Evolutionary conservation across 2,797 vertebrate species (phyloP).

Genomic region (Xenentodon cancila): DNA sequence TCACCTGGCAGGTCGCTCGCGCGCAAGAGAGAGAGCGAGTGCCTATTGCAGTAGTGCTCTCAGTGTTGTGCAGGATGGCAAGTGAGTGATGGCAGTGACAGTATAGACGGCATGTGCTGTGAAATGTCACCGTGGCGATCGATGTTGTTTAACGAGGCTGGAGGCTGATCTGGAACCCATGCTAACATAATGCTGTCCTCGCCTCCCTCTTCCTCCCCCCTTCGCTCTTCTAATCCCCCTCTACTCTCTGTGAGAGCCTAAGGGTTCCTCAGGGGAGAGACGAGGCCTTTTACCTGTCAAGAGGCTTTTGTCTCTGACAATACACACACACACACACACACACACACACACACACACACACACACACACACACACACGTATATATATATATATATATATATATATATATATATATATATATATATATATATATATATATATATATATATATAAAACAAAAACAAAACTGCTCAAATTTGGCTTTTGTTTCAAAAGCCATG

Average conservation of each 20-base stretch:
- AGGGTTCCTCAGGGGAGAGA: conserved; percentile 51
- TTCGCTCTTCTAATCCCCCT: conserved; percentile 66
- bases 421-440: no score
- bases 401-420: no score
- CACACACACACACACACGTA: no score
- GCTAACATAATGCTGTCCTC: conserved; percentile 72
- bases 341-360: no score
- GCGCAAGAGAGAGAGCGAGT: conserved; percentile 11
- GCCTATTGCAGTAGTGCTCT: conserved; percentile 38
- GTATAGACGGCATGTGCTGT: conserved; percentile 76
- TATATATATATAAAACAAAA: no score
- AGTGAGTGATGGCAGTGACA: conserved; percentile 78
- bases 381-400: no score
- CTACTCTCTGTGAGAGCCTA: conserved; percentile 57
- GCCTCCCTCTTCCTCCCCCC: conserved; percentile 37
- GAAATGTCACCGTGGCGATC: conserved; percentile 84
- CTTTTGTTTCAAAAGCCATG: background rate
- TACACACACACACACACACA: conserved; percentile 5
- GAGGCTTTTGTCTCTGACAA: conserved; percentile 60
- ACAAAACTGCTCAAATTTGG: no score
- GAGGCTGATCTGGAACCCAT: conserved; percentile 82
- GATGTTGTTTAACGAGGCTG: conserved; percentile 84
- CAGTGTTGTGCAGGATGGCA: conserved; percentile 39
- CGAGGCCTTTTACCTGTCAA: conserved; percentile 71
- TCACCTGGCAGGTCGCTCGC: conserved; percentile 55